phyloP scores from a whole-genome alignment of 2,888 invertebrate genomes.

The Mesoligia furuncula region DNA sequence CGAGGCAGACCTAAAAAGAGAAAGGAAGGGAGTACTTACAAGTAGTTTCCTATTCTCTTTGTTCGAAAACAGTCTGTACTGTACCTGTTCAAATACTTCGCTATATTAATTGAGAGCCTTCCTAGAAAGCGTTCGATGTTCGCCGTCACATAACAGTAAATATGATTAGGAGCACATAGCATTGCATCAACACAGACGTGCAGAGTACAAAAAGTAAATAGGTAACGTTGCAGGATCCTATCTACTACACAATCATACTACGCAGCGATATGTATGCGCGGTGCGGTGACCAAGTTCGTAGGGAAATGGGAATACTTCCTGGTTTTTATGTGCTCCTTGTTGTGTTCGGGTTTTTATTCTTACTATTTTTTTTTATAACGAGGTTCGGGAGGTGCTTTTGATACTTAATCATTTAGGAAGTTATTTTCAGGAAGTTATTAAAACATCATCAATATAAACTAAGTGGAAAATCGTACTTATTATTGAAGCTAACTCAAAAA shows the following conservation, averaged over 20 bases:
- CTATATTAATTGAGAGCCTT: slow-evolving; percentile 38
- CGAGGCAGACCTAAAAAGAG: not conserved
- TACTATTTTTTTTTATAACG: not conserved
- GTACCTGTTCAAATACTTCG: not conserved
- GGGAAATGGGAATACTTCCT: slow-evolving; percentile 25
- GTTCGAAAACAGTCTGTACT: not conserved
- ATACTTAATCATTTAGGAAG: too few species aligned
- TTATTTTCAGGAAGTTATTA: too few species aligned
- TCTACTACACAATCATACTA: slow-evolving; percentile 43
- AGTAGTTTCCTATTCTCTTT: not conserved
- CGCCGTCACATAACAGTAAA: slow-evolving; percentile 43
- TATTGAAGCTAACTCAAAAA: too few species aligned
- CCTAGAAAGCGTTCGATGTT: slow-evolving; percentile 33
- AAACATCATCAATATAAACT: too few species aligned
- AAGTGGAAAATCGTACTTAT: too few species aligned
- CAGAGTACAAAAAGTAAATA: slow-evolving; percentile 59
- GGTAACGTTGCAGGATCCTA: slow-evolving; percentile 52
- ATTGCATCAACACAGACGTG: slow-evolving; percentile 41
- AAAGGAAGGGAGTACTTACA: not conserved
- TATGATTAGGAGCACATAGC: slow-evolving; percentile 49
- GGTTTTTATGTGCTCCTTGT: slow-evolving; percentile 35
- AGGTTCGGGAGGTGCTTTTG: not conserved
- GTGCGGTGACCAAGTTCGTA: slow-evolving; percentile 48
- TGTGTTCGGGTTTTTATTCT: not conserved
- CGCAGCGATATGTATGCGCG: slow-evolving; percentile 52